Percentiles rank a stretch among this genome's conserved stretches.
Evolutionary conservation across 1,140 invertebrate genomes (phyloP).

Genomic region (Hylaeus anthracinus): DNA sequence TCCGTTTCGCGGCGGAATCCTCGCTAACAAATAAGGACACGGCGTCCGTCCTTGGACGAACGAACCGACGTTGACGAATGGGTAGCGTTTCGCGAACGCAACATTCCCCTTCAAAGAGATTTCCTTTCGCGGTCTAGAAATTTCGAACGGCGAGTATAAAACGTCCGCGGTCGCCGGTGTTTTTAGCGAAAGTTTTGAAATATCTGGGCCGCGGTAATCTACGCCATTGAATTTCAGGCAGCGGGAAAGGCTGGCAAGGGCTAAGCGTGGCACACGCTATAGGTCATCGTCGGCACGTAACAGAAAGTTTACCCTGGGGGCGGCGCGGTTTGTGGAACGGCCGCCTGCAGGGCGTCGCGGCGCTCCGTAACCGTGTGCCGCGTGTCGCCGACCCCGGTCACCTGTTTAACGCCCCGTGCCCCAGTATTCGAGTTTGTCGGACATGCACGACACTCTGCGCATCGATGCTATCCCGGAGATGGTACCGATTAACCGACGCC

Average conservation of each 20-base stretch:
- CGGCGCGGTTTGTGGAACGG: conserved; percentile 44
- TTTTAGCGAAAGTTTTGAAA: neutral
- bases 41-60: neutral
- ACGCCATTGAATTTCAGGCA: conserved; percentile 32
- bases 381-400: conserved; percentile 50
- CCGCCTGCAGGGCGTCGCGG: conserved; percentile 26
- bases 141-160: no score
- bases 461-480: conserved; percentile 26
- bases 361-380: conserved; percentile 11
- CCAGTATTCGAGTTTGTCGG: conserved; percentile 51
- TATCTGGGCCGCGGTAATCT: neutral
- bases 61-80: no score
- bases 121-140: neutral
- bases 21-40: neutral
- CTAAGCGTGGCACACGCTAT: conserved; percentile 20
- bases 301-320: conserved; percentile 36
- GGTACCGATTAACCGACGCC: neutral
- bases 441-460: conserved; percentile 39
- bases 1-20: neutral
- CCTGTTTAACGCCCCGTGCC: conserved; percentile 46
- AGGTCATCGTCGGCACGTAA: conserved; percentile 35
- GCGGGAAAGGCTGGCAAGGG: neutral
- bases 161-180: neutral
- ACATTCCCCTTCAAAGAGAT: no score
- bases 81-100: no score